Base-by-base conservation (phyloP, 1,140 invertebrate genomes). In the Micrasema minimum region DNA sequence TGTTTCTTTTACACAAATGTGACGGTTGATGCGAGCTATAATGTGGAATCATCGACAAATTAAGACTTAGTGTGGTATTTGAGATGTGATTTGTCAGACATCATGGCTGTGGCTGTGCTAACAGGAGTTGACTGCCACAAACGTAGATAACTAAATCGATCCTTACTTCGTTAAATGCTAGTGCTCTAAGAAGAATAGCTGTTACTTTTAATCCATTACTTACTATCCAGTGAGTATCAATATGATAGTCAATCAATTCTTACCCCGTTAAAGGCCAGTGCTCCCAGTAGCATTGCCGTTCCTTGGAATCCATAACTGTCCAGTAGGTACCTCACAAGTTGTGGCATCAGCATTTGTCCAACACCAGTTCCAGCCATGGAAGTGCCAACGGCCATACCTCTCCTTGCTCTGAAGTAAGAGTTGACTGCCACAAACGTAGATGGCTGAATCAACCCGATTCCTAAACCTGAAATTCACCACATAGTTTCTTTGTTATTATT, bases 331-430 rank as follows among this genome's bases (percentile, higher is more conserved):
- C 86, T 80, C 23, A 91, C 87, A 26, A 93, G 77, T 67, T 89
- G 87, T 0, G 92, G 92, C 85, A 93, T 90, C 4, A 92, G 72
- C 74, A 91, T 90, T 74, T 92, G 91, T 5, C 92, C 91, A 1
- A 92, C 74, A 16, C 90, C 91, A 37, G 90, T 91, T 11, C 91
- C 85, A 0, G 90, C 90, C 80, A 91, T 88, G 0, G 90, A 86
- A 1, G 91, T 77, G 6, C 91, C 90, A 51, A 91, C 88, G 0
- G 92, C 92, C 23, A 87, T 81, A 43, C 87, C 88, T 57, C 91
- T 87, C 77, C 86, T 89, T 66, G 83, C 81, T 38, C 81, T 85
- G 71, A 93, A 93, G 77, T 92, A 93, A 0, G 89, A 87, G 77
- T 91, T 92, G 3, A 93, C 82, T 2, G 91, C 89, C 61, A 93